phyloP scores from a whole-genome alignment of 2,113 vertebrate species.

The Boleophthalmus pectinirostris region DNA sequence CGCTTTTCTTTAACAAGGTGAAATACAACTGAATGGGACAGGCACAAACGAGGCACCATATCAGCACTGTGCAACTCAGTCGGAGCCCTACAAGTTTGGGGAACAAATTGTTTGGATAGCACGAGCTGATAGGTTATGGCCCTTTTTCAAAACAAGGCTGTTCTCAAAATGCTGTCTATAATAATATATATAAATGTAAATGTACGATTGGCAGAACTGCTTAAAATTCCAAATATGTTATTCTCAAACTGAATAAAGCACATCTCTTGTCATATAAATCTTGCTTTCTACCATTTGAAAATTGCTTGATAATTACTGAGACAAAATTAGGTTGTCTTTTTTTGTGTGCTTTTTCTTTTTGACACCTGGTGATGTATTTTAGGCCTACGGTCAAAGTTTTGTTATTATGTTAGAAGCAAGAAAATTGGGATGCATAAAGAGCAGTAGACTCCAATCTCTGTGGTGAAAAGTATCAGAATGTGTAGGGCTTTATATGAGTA shows the following conservation, averaged over 20 bases:
- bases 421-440: neutral
- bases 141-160: slow-evolving; percentile 55
- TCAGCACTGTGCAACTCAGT: slow-evolving; percentile 61
- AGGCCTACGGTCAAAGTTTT: neutral
- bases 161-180: neutral
- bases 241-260: neutral
- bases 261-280: neutral
- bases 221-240: neutral
- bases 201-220: neutral
- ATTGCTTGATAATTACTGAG: neutral
- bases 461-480: neutral
- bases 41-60: slow-evolving; percentile 65
- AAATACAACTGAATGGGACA: slow-evolving; percentile 72
- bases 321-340: neutral
- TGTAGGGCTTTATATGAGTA: neutral
- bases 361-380: neutral
- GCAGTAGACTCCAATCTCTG: neutral
- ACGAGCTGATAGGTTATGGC: slow-evolving; percentile 62
- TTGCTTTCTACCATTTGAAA: neutral
- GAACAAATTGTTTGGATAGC: slow-evolving; percentile 60
- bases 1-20: slow-evolving; percentile 72
- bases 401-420: too few relatives aligned
- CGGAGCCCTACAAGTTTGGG: slow-evolving; percentile 63
- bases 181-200: neutral
- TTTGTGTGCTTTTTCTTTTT: too few relatives aligned